Evolutionary conservation across 2,797 vertebrate species (phyloP), one percentile per base, ranked within the genome.

Genomic region (Microhierax caerulescens): DNA sequence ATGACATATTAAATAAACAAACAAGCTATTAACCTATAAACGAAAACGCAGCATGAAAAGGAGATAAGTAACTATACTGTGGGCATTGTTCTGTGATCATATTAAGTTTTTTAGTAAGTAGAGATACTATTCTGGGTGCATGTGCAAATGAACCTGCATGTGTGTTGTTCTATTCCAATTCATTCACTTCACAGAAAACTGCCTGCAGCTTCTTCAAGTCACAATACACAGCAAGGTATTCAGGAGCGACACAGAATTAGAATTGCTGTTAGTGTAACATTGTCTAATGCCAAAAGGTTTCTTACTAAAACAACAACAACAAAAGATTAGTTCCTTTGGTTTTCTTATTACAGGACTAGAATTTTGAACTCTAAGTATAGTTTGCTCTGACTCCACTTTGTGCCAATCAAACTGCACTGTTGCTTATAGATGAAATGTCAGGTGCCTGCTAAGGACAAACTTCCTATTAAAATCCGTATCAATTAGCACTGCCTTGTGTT

Each of bases 351-450:
- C 9, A 79, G 37, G 48, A 64, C 39, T 34, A 30, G 30, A 32
- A 74, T 94, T 72, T 57, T 81, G 28, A 90, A 28, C 64, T 94
- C 27, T 50, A 90, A 5, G 13, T 45, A 48, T 11, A 84, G 30
- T 82, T 95, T 85, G 0, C 56, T 95, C 74, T 70, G 72, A 64
- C 45, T 72, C 54, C 18, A 30, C 86, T 94, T 95, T 89, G 9
- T 87, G 21, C 50, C 76, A 61, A 65, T 60, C 34, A 89, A 83
- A 80, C 10, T 85, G 2, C 7, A 50, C 43, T 25, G 19, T 85
- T 67, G 24, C 10, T 85, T 32, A 85, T 70, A 74, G 47, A 36
- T 88, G 63, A 97, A 95, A 94, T 95, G 97, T 93, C 34, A 37
- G 11, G 22, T 41, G 5, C 72, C 73, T 88, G 60, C 60, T 90